Base-by-base conservation (phyloP, 2,888 invertebrate genomes). In the Drosophila testacea region DNA sequence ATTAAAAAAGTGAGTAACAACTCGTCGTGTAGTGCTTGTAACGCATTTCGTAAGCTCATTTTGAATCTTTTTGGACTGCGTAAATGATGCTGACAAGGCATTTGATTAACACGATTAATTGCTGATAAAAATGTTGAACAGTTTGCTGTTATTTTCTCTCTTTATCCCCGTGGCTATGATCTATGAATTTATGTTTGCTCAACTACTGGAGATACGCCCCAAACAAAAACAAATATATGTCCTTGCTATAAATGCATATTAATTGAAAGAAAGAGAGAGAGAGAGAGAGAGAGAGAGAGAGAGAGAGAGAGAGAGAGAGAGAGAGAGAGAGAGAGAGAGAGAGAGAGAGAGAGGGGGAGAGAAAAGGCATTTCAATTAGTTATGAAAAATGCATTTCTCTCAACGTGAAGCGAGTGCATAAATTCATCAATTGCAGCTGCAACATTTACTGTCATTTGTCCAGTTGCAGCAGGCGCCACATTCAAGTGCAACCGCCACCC, bases 41-140 rank as follows among this genome's bases (percentile, higher is more conserved):
- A 67, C 62, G 72, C 88, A 82, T 88, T 85, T 77, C 88, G 88
- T 88, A 89, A 84, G 74, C 79, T 64, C 64, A 57, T 54, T 81
- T 69, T 55, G 41, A 30, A 51, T 32, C 60, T 61, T 68, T 79
- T 51, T 61, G 61, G 44, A 59, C 54, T 62, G 65, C 77, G 88
- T 89, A 91, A 91, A 83, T 88, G 90, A 90, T 79, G 91, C 90
- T 91, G 91, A 91, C 91, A 91, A 91, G 88, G 84, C 91, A 85
- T 90, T 91, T 89, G 89, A 89, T 91, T 89, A 90, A 90, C 90
- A 88, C 91, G 91, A 91, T 91, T 91, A 91, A 91, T 91, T 90
- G 89, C 83, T 85, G 91, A 91, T 90, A 91, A 91, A 87, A 90
- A 67, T 84, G 80, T 79, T 78, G 74, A 80, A 86, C 81, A 81